Percentiles rank a stretch among this genome's conserved stretches.
These are phyloP conservation scores for Leptoclinus maculatus DNA, from an alignment of 2,797 vertebrate genomes.

Conservation along the genomic window DNA sequence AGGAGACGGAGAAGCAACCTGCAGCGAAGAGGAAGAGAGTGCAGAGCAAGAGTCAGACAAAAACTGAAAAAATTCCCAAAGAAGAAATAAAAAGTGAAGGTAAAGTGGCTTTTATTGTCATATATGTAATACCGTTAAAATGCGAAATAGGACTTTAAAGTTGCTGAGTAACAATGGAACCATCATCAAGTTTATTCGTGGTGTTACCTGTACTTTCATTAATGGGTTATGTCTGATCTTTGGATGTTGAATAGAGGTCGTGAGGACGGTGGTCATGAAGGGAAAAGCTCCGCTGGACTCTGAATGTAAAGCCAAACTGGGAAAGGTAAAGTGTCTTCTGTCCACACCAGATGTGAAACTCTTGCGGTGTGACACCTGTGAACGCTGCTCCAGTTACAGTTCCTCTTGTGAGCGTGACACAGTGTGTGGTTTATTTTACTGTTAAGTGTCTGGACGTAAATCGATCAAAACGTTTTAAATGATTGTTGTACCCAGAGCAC, in stretches of 20 bases:
- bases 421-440: not conserved
- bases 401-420: not conserved
- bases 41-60: slow-evolving; percentile 62
- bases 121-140: too few relatives aligned
- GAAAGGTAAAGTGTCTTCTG: slow-evolving; percentile 82
- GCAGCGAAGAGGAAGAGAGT: slow-evolving; percentile 74
- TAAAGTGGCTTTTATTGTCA: slow-evolving; percentile 14
- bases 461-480: not conserved
- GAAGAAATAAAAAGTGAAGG: slow-evolving; percentile 68
- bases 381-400: not conserved
- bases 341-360: not conserved
- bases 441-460: not conserved
- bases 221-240: slow-evolving; percentile 24
- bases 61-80: slow-evolving; percentile 44
- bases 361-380: slow-evolving; percentile 33
- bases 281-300: slow-evolving; percentile 91
- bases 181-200: not conserved
- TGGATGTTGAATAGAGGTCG: slow-evolving; percentile 77
- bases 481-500: not conserved
- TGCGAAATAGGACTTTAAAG: too few relatives aligned
- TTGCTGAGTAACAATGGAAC: not conserved
- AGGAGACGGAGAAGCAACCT: slow-evolving; percentile 61
- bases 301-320: slow-evolving; percentile 88
- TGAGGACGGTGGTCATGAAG: slow-evolving; percentile 89
- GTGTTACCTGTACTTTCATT: not conserved